A percentile compares a stretch with the other conserved stretches of the same genome.
Conservation (phyloP, 2,113 vertebrate genomes). For the Balaeniceps rex region DNA sequence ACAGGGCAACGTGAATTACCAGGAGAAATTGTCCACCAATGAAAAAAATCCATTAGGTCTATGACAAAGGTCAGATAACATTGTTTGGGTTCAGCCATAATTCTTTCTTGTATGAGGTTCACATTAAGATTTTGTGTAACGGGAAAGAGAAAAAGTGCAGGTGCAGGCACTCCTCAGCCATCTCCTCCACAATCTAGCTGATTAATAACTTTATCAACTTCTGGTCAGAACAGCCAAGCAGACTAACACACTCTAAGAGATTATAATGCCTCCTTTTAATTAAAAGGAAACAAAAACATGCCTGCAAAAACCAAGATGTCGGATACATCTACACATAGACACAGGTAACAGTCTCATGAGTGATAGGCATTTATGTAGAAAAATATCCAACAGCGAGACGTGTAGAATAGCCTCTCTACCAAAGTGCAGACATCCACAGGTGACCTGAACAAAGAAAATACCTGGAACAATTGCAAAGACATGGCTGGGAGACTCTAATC, state of each 20-base stretch:
- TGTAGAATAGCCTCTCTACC: not conserved
- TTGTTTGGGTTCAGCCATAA: slow-evolving; percentile 44
- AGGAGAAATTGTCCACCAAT: slow-evolving; percentile 26
- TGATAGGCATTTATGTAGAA: not conserved
- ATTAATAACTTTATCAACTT: not conserved
- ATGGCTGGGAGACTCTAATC: not conserved
- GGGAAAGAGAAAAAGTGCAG: not conserved
- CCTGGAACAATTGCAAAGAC: not conserved
- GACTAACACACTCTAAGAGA: not conserved
- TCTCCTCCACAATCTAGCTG: not conserved
- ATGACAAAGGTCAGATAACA: slow-evolving; percentile 54
- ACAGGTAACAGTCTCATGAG: not conserved
- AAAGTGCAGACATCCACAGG: not conserved
- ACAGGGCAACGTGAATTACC: slow-evolving; percentile 16
- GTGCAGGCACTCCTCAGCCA: not conserved
- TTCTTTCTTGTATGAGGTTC: slow-evolving; percentile 11
- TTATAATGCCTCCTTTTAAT: not conserved
- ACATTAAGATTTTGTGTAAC: slow-evolving; percentile 6
- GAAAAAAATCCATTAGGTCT: slow-evolving; percentile 52
- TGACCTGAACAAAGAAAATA: not conserved
- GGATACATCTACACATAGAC: not conserved
- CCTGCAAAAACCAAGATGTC: not conserved
- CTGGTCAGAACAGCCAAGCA: not conserved
- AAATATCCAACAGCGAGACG: not conserved
- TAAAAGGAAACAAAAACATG: not conserved